Evolutionary conservation across 35 echinoderm and acorn worm genomes (phyloP).

Genomic region (Eucidaris tribuloides): DNA sequence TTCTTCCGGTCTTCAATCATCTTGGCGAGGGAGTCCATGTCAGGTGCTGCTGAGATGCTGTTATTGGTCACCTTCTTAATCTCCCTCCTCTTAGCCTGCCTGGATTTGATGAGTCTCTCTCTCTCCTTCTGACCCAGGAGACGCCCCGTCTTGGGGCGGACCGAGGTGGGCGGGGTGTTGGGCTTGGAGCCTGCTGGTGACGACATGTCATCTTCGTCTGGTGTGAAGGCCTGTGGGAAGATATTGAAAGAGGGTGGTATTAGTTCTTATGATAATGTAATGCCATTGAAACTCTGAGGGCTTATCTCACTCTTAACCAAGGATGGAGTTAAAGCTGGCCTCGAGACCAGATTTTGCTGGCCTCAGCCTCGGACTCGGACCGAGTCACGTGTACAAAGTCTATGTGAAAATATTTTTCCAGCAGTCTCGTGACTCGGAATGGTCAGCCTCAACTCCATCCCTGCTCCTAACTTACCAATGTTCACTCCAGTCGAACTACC

Average conservation of each 20-base stretch:
- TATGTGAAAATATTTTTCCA: too few species aligned
- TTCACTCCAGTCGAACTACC: too few species aligned
- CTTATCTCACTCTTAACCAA: not conserved
- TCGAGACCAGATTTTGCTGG: too few species aligned
- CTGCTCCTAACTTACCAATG: too few species aligned
- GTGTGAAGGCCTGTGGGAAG: slow-evolving; percentile 34
- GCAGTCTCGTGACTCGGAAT: too few species aligned
- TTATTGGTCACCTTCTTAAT: slow-evolving; percentile 19
- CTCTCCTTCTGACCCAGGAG: slow-evolving; percentile 62
- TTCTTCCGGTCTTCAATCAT: slow-evolving; percentile 72
- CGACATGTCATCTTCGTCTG: slow-evolving; percentile 65
- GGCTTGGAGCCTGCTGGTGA: slow-evolving; percentile 16
- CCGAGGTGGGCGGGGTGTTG: not conserved
- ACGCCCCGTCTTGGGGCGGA: slow-evolving; percentile 17
- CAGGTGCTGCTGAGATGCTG: slow-evolving; percentile 83
- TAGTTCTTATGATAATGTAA: not conserved
- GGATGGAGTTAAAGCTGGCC: not conserved
- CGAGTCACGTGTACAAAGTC: too few species aligned
- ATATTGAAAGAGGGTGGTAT: not conserved
- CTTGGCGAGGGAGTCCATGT: slow-evolving; percentile 85
- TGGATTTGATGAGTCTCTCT: slow-evolving; percentile 76
- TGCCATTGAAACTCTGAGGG: not conserved
- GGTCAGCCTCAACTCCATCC: too few species aligned
- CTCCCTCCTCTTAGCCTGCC: slow-evolving; percentile 46
- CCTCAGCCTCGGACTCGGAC: too few species aligned